Evolutionary conservation across 2,888 invertebrate genomes (phyloP).

Genomic region (Crocallis elinguaria): DNA sequence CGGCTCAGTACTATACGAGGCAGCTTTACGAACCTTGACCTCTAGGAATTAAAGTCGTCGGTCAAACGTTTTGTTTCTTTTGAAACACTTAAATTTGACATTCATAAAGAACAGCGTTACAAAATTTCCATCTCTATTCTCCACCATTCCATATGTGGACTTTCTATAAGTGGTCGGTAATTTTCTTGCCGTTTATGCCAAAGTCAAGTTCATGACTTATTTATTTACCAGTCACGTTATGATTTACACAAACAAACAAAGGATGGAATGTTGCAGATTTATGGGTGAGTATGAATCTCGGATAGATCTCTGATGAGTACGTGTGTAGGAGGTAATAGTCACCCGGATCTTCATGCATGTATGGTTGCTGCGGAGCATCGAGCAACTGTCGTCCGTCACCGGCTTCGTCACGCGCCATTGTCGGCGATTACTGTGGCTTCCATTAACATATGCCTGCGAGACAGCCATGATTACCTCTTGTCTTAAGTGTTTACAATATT

Average conservation of each 20-base stretch:
- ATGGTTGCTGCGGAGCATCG: slow-evolving; percentile 14
- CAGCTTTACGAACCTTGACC: slow-evolving; percentile 52
- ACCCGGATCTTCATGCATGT: slow-evolving; percentile 54
- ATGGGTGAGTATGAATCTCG: slow-evolving; percentile 43
- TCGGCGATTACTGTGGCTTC: slow-evolving; percentile 19
- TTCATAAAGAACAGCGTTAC: slow-evolving; percentile 17
- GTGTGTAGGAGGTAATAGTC: slow-evolving; percentile 40
- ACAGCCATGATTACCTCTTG: slow-evolving; percentile 7
- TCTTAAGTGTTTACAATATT: background rate
- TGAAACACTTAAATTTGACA: slow-evolving; percentile 10
- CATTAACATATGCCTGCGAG: slow-evolving; percentile 27
- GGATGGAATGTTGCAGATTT: slow-evolving; percentile 56
- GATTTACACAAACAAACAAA: slow-evolving; percentile 48
- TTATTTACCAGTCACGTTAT: slow-evolving; percentile 33
- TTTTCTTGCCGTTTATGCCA: slow-evolving; percentile 47
- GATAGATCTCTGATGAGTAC: slow-evolving; percentile 26
- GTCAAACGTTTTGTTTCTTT: slow-evolving; percentile 36
- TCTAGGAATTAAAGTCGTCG: slow-evolving; percentile 47
- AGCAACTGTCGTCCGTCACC: slow-evolving; percentile 2
- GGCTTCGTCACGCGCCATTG: slow-evolving; percentile 37
- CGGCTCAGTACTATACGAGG: slow-evolving; percentile 40
- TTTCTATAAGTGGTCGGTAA: slow-evolving; percentile 41
- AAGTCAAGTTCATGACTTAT: slow-evolving; percentile 46
- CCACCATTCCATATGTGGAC: slow-evolving; percentile 28
- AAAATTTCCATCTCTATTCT: slow-evolving; percentile 31